Percentiles rank a stretch among this genome's conserved stretches.
These are phyloP conservation scores for Trematomus loennbergii DNA, from an alignment of 2,113 vertebrate genomes.

Conservation along the genomic window DNA sequence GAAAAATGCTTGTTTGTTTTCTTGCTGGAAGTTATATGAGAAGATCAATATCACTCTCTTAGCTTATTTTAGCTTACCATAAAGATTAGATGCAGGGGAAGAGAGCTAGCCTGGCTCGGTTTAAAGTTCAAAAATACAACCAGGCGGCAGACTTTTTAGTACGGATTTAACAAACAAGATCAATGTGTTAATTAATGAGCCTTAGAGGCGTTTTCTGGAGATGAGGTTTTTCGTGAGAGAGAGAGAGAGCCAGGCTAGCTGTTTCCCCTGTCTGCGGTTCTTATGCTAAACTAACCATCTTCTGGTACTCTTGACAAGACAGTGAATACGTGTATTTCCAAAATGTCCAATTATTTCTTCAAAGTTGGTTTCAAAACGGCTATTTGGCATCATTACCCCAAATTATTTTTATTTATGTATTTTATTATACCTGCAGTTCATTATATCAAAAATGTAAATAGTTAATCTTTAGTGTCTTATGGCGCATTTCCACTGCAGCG, in stretches of 20 bases:
- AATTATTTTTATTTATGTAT: background rate
- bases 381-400: background rate
- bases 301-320: background rate
- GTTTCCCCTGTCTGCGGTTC: background rate
- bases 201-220: background rate
- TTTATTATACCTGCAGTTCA: background rate
- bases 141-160: background rate
- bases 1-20: conserved; percentile 6
- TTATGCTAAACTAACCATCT: background rate
- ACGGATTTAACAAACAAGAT: background rate
- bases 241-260: too few species aligned
- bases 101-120: background rate
- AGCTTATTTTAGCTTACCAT: background rate
- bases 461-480: background rate
- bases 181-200: background rate
- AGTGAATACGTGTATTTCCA: background rate
- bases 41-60: conserved; percentile 2
- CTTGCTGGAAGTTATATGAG: background rate
- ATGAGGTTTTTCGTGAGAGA: background rate
- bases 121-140: background rate
- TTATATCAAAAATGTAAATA: background rate
- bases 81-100: background rate
- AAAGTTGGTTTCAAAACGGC: background rate
- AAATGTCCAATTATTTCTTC: background rate
- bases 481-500: too few species aligned